Evolutionary conservation across 2,113 vertebrate species (phyloP).

Genomic region (Terrapene triunguis): DNA sequence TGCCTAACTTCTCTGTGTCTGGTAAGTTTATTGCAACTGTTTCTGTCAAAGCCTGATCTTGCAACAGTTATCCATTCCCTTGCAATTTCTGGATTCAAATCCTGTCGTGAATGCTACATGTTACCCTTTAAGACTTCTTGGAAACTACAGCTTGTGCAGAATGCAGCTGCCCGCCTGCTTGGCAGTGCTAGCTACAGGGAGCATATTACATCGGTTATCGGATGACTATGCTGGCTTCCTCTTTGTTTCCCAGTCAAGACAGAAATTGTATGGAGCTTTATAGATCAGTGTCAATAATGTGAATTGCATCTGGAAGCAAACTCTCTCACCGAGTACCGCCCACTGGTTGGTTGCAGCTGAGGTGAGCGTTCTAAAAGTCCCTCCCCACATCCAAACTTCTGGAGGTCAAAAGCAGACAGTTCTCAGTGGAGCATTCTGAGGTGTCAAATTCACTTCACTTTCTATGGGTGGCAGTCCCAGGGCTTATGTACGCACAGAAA

Average conservation of each 20-base stretch:
- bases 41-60: conserved; percentile 24
- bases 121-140: neutral
- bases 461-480: neutral
- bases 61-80: neutral
- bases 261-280: neutral
- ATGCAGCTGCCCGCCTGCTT: neutral
- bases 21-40: neutral
- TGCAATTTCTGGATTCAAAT: neutral
- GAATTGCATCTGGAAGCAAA: fast-evolving
- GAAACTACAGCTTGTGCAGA: neutral
- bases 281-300: neutral
- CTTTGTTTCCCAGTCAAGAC: fast-evolving
- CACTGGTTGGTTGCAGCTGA: neutral
- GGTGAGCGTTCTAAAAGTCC: neutral
- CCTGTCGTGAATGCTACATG: fast-evolving
- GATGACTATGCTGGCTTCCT: neutral
- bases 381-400: neutral
- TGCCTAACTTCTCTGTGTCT: neutral
- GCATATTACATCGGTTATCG: neutral
- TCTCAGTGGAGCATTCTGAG: neutral
- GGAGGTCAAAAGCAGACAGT: neutral
- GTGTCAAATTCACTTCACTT: neutral
- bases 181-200: neutral
- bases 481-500: neutral
- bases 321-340: neutral